Evolutionary conservation across 1,140 invertebrate species (phyloP).

Genomic region (Diachasma alloeum): DNA sequence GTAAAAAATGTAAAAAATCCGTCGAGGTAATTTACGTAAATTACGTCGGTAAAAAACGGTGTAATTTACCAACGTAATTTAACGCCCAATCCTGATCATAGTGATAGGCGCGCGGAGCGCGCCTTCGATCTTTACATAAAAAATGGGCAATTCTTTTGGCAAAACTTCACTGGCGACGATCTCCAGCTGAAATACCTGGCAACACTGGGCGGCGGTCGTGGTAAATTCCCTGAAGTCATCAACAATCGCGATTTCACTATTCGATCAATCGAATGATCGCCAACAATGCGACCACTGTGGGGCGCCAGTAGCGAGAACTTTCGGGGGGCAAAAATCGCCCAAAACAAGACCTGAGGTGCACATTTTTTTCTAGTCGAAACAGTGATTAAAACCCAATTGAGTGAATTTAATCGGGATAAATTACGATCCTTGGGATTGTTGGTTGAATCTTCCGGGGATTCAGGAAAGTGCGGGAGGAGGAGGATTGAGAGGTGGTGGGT

Average conservation of each 20-base stretch:
- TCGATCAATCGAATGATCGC: background rate
- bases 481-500: constrained; percentile 6
- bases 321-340: background rate
- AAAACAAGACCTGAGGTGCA: background rate
- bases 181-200: no score
- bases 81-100: no score
- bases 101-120: no score
- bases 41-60: no score
- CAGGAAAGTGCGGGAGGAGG: background rate
- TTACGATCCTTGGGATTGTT: background rate
- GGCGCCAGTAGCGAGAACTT: background rate
- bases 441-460: background rate
- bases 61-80: no score
- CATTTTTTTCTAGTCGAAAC: background rate
- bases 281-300: background rate
- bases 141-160: no score
- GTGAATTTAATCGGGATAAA: background rate
- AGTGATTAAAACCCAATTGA: background rate
- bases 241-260: background rate
- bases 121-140: no score
- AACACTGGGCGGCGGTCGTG: no score
- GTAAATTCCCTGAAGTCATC: background rate
- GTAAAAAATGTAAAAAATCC: no score
- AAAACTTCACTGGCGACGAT: no score
- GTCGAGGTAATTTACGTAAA: no score